Base-by-base conservation (phyloP, 2,888 invertebrate genomes). In the Bhutanitis thaidina region DNA sequence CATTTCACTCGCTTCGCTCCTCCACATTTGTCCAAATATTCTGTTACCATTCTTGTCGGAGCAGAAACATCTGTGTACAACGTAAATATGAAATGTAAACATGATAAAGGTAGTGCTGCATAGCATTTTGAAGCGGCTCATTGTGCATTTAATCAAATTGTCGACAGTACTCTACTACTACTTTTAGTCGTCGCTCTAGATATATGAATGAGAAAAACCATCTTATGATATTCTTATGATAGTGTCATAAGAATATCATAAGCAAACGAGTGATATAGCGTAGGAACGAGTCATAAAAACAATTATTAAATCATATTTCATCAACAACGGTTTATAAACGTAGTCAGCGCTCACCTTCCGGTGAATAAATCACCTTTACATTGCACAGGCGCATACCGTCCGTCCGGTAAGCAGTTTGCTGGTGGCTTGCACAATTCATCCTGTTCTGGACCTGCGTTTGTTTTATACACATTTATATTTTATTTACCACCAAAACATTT, bases 21-120 rank as follows among this genome's bases (percentile, higher is more conserved):
- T 87, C 91, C 92, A 92, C 66, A 91, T 90, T 81, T 92, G 91
- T 62, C 94, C 94, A 79, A 92, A 93, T 71, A 94, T 91, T 73
- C 93, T 84, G 35, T 80, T 83, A 35, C 93, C 94, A 43, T 76
- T 65, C 59, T 79, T 78, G 72, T 91, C 89, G 49, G 90, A 91
- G 74, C 94, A 94, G 71, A 93, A 93, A 78, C 94, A 94, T 74
- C 93, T 92, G 72, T 65, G 69, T 61, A 66, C 57, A 53, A 49
- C 49, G 56, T 58, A 61, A 64, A 61, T 56, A 61, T 49, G 55
- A 47, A 41, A 53, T 56, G 52, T 58, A 52, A 60, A 54, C 49
- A 53, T 36, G 44, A 55, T 52, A 55, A 46, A 29, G 35, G 55
- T 48, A 29, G 35, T 37, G 35, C 20, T 47, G 43, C 49, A 39